Evolutionary conservation across 1,140 invertebrate species (phyloP).

Genomic region (Sarcophaga peregrina): DNA sequence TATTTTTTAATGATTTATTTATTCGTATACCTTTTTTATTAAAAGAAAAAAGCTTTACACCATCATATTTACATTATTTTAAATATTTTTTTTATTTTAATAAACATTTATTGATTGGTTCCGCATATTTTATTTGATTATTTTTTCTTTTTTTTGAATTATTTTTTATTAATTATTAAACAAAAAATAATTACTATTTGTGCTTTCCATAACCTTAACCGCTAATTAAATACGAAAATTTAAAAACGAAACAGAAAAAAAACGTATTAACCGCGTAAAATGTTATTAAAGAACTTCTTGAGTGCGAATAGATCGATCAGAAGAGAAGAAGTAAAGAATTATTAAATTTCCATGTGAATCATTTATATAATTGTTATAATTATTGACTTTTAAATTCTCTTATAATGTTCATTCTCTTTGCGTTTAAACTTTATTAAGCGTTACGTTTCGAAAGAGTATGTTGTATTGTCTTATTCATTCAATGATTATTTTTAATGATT

Average conservation of each 20-base stretch:
- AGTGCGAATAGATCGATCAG: not conserved
- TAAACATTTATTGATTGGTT: not conserved
- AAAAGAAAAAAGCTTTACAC: too few species aligned
- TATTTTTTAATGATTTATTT: too few species aligned
- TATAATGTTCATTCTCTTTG: too few species aligned
- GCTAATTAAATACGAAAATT: not conserved
- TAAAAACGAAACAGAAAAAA: not conserved
- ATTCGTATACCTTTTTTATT: too few species aligned
- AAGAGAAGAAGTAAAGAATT: too few species aligned
- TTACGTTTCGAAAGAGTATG: not conserved
- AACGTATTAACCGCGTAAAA: too few species aligned
- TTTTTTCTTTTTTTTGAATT: not conserved
- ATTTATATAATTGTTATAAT: slow-evolving; percentile 14
- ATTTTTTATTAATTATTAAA: not conserved
- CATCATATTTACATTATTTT: not conserved
- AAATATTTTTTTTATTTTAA: not conserved
- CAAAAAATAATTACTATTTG: too few species aligned
- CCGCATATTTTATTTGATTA: not conserved
- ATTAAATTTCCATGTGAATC: not conserved
- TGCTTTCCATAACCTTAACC: not conserved
- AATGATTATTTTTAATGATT: not conserved
- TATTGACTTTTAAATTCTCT: not conserved
- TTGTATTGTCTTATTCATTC: not conserved
- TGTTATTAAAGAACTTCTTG: too few species aligned
- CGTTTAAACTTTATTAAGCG: not conserved